These are phyloP conservation scores for Sceloporus tristichus DNA, from an alignment of 2,113 vertebrate genomes.

Conservation along the genomic window DNA sequence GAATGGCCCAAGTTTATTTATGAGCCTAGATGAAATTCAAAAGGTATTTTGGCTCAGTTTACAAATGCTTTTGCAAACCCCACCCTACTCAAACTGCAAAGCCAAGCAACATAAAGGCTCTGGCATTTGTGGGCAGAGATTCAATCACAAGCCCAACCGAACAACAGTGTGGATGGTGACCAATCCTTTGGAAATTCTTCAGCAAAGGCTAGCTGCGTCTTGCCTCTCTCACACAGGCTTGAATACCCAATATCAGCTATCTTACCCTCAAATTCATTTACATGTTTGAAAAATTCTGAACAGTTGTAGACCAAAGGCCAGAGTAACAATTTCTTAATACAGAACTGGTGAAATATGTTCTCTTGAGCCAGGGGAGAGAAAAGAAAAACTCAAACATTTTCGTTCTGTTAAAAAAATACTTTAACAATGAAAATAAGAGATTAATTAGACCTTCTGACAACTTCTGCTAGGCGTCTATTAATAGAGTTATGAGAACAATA, in stretches of 20 bases:
- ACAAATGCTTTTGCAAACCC: neutral
- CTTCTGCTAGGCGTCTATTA: neutral
- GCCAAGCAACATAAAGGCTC: neutral
- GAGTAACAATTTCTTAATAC: neutral
- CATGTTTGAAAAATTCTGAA: neutral
- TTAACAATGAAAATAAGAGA: neutral
- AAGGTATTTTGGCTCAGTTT: neutral
- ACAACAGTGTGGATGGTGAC: neutral
- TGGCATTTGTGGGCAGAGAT: neutral
- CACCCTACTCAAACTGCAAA: neutral
- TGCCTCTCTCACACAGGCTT: neutral
- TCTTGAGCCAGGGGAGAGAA: neutral
- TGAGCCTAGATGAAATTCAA: slow-evolving; percentile 5
- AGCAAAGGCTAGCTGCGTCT: too few relatives aligned
- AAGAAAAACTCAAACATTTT: too few relatives aligned
- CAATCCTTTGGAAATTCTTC: neutral
- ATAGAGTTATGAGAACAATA: neutral
- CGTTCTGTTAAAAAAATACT: too few relatives aligned
- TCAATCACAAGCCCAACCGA: neutral
- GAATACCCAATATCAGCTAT: neutral
- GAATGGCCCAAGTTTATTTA: neutral
- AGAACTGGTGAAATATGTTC: neutral
- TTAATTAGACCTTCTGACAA: neutral
- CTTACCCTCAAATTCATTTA: neutral
- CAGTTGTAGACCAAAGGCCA: too few relatives aligned